Evolutionary conservation across 2,797 vertebrate species (phyloP).

Genomic region (Cuniculus paca): DNA sequence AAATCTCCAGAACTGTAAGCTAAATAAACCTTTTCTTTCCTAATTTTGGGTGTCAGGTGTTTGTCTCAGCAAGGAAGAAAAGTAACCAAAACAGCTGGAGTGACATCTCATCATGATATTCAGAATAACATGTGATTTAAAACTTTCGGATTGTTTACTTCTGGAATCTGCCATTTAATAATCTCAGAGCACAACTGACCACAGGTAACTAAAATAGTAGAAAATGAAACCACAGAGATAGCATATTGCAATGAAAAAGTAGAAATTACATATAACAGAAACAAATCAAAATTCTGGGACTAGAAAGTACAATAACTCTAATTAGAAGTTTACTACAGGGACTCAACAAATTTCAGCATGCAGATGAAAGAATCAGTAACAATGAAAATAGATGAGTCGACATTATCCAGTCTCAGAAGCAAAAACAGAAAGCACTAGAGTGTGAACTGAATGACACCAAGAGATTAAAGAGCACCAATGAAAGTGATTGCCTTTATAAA

Average conservation of each 20-base stretch:
- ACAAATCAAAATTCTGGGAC: background rate
- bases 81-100: no score
- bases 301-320: background rate
- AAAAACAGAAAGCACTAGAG: background rate
- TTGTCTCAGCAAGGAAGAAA: no score
- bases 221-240: background rate
- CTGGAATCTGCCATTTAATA: background rate
- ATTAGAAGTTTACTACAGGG: background rate
- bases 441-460: background rate
- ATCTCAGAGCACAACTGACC: background rate
- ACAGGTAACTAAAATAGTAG: background rate
- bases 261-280: background rate
- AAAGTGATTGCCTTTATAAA: slow-evolving; percentile 4
- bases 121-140: background rate
- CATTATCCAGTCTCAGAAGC: background rate
- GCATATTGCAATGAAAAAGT: background rate
- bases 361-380: background rate
- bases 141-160: background rate
- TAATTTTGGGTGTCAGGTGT: no score
- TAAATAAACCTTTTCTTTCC: no score
- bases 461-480: slow-evolving; percentile 14
- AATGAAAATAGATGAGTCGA: background rate
- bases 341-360: background rate
- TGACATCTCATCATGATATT: background rate
- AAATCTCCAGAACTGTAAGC: no score